Evolutionary conservation across 2,888 invertebrate genomes (phyloP).

Genomic region (Hybos culiciformis): DNA sequence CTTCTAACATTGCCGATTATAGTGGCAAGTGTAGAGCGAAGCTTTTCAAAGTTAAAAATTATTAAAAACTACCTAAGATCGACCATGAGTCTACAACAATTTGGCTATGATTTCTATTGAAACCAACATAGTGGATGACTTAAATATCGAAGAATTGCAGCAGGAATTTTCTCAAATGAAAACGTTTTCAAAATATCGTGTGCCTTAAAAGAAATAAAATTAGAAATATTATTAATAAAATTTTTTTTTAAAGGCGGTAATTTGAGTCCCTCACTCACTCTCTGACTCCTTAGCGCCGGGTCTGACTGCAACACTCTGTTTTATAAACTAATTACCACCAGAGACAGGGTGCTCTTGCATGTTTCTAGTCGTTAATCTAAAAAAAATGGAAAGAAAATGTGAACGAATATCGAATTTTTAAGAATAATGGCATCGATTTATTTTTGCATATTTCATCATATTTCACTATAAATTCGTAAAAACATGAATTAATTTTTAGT

Average conservation of each 20-base stretch:
- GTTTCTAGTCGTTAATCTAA: too few species aligned
- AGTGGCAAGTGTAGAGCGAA: neutral
- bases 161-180: neutral
- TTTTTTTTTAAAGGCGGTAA: neutral
- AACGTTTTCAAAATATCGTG: neutral
- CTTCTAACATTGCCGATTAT: neutral
- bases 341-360: too few species aligned
- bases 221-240: neutral
- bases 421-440: too few species aligned
- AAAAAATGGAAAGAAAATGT: too few species aligned
- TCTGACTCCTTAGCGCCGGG: neutral
- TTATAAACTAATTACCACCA: too few species aligned
- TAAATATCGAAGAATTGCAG: neutral
- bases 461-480: too few species aligned
- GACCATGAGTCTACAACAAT: neutral
- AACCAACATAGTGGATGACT: neutral
- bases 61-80: neutral
- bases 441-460: too few species aligned
- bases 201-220: neutral
- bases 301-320: too few species aligned
- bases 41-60: constrained; percentile 1
- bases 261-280: neutral
- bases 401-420: too few species aligned
- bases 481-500: too few species aligned
- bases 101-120: neutral